Evolutionary conservation across 2,113 vertebrate genomes (phyloP).

Genomic region (Dinomys branickii): DNA sequence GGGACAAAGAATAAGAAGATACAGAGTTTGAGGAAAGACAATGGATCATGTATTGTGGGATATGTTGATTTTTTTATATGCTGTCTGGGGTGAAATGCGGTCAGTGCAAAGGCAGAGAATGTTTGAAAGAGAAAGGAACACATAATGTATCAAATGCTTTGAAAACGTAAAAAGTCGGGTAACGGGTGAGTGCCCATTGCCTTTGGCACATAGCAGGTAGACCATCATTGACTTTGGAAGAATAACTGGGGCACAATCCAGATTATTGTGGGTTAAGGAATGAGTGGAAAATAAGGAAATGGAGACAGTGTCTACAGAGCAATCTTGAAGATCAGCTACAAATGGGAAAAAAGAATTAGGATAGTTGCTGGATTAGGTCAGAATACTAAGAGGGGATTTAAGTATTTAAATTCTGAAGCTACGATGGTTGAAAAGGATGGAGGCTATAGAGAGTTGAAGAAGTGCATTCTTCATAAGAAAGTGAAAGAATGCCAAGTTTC

Average conservation of each 20-base stretch:
- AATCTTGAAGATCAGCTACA: not conserved
- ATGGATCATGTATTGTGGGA: not conserved
- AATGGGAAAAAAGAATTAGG: not conserved
- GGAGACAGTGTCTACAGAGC: not conserved
- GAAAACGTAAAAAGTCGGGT: not conserved
- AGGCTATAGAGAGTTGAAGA: not conserved
- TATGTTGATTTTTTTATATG: not conserved
- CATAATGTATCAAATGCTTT: not conserved
- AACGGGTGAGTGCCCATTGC: not conserved
- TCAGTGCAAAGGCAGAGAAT: not conserved
- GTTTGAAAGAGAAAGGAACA: slow-evolving; percentile 17
- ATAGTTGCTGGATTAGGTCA: not conserved
- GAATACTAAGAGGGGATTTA: not conserved
- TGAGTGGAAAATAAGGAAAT: not conserved
- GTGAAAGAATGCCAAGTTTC: not conserved
- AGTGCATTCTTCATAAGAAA: slow-evolving; percentile 17
- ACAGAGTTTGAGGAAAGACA: not conserved
- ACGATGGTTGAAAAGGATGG: not conserved
- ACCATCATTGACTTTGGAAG: not conserved
- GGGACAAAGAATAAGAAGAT: not conserved
- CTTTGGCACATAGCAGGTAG: not conserved
- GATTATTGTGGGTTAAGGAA: not conserved
- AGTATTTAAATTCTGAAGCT: not conserved
- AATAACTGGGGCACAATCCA: not conserved
- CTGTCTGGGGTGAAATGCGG: not conserved